Percentiles rank a stretch among this genome's conserved stretches.
phyloP scores from a whole-genome alignment of 2,113 vertebrate genomes.

The Oreotragus oreotragus region DNA sequence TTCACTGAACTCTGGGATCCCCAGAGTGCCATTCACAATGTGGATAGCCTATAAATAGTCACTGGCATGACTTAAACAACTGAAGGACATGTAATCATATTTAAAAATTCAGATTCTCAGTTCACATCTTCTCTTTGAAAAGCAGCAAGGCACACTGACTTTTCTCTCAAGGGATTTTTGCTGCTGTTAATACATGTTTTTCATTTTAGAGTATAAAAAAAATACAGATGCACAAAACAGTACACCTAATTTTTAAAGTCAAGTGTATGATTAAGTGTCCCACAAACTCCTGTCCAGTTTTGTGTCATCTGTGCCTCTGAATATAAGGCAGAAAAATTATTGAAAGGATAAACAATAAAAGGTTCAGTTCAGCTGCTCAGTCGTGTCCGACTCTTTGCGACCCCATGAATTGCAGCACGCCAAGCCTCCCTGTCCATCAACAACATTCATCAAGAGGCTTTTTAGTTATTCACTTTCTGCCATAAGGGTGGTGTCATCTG shows the following conservation, averaged over 20 bases:
- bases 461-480: no score
- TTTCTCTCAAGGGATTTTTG: background rate
- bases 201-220: slow-evolving; percentile 18
- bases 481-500: no score
- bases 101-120: slow-evolving; percentile 22
- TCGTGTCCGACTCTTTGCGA: no score
- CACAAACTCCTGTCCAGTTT: background rate
- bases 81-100: background rate
- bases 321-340: background rate
- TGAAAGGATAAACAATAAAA: background rate
- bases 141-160: background rate
- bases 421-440: no score
- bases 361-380: background rate
- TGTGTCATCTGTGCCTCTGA: background rate
- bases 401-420: no score
- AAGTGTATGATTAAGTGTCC: background rate
- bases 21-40: background rate
- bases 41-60: background rate
- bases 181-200: background rate
- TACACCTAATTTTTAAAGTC: background rate
- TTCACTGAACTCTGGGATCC: background rate
- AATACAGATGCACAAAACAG: background rate
- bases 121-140: slow-evolving; percentile 12
- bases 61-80: background rate
- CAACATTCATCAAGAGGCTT: no score